Conservation (phyloP, 2,113 vertebrate species). For the Bubo scandiacus region DNA sequence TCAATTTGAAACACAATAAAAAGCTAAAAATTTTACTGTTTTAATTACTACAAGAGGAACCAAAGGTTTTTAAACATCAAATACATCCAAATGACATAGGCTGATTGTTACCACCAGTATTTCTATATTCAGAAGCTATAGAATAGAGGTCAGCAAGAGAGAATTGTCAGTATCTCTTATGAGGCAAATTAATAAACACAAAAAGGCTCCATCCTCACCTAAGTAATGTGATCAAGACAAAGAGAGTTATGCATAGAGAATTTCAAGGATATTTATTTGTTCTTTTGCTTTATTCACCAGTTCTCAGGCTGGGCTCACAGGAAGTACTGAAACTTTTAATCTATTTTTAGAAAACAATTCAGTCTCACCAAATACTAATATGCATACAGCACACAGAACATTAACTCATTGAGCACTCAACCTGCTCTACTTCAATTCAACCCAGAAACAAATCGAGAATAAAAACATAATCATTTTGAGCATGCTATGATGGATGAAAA, state of each 20-base stretch:
- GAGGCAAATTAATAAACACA: neutral
- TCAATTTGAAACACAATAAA: conserved; percentile 1
- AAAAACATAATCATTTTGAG: conserved; percentile 15
- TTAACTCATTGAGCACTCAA: neutral
- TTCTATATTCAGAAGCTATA: neutral
- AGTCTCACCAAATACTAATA: neutral
- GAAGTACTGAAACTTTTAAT: neutral
- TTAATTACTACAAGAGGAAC: neutral
- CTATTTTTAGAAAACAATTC: neutral
- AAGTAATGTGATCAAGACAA: neutral
- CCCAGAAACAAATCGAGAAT: conserved; percentile 15
- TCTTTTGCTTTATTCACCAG: neutral
- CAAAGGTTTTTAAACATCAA: neutral
- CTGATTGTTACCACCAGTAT: neutral
- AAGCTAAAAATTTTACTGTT: neutral
- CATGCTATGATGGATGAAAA: conserved; percentile 9
- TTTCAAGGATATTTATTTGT: neutral
- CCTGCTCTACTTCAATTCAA: neutral
- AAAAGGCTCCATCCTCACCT: neutral
- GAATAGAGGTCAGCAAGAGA: neutral
- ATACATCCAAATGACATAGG: neutral
- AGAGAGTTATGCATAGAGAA: neutral
- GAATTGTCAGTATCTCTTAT: neutral
- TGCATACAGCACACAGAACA: neutral
- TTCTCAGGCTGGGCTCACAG: neutral